Evolutionary conservation across 2,888 invertebrate species (phyloP), one percentile per base, ranked within the genome.

Genomic region (Sinopyrophorus schimmeli): DNA sequence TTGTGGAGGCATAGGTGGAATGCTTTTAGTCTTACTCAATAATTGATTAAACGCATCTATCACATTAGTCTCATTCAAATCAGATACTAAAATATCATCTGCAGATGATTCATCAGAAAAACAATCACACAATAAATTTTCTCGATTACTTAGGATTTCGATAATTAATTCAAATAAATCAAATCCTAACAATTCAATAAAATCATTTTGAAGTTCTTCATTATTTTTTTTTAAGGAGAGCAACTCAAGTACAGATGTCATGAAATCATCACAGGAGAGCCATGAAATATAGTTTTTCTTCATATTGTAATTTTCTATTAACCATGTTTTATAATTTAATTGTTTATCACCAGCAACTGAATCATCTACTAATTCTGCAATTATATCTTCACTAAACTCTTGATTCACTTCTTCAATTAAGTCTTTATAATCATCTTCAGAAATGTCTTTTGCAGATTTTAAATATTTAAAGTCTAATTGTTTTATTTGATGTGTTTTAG

Each of bases 121-220:
- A n/a, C n/a, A n/a, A n/a, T n/a, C n/a, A n/a, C n/a, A n/a, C n/a
- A n/a, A 5, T 24, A 21, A 40, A 20, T 32, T 15, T 39, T 59
- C 43, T 17, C 71, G 54, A 58, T 72, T 62, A 43, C 64, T 64
- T n/a, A 73, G 63, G 48, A 73, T 65, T 47, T 68, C 66, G 14
- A 61, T 65, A 23, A 73, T 62, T 42, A 73, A 64, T 53, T 72
- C 72, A 51, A 73, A 70, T 15, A 68, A 60, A 58, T 94, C 91
- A 70, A 88, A 92, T 0, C 97, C 97, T 14, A 94, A 77, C 3
- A 95, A 74, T 63, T 97, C 96, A 70, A 94, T 88, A 11, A 97
- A 74, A 71, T 90, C 89, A 65, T 86, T 87, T 68, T 91, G 86
- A 51, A 91, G 74, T 62, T 87, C 88, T 34, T 72, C 65, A 40